Evolutionary conservation across 2,113 vertebrate genomes (phyloP).

Genomic region (Halichoerus grypus): DNA sequence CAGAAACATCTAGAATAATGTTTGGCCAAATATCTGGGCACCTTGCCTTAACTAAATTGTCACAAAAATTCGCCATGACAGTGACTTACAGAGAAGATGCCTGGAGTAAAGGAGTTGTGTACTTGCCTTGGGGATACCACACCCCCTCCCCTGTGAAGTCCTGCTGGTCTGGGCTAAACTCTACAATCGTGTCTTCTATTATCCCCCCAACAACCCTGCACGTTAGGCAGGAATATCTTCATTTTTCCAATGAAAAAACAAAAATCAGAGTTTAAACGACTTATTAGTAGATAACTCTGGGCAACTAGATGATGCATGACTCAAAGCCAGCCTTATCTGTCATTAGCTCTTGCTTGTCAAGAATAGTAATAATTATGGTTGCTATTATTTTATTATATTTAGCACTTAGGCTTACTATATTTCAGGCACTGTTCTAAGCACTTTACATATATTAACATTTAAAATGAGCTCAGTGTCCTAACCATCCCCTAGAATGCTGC

Average conservation of each 20-base stretch:
- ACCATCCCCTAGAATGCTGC: not conserved
- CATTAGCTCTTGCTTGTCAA: not conserved
- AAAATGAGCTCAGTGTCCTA: not conserved
- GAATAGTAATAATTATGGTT: not conserved
- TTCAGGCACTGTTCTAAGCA: not conserved
- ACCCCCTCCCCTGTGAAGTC: fast-evolving
- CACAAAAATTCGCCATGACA: not conserved
- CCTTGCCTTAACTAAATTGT: not conserved
- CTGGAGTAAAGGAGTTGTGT: not conserved
- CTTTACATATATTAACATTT: not conserved
- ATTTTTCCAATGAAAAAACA: not conserved
- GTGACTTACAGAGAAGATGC: not conserved
- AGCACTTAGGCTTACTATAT: not conserved
- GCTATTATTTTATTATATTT: not conserved
- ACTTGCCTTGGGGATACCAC: not conserved
- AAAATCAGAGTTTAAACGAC: not conserved
- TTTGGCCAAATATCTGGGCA: not conserved
- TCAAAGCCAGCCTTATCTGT: not conserved
- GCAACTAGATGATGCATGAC: not conserved
- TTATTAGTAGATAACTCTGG: not conserved
- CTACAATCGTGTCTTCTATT: not conserved
- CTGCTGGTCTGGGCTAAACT: not conserved
- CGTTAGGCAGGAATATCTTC: not conserved
- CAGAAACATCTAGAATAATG: not conserved
- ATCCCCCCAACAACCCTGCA: too few species aligned